Base-by-base conservation (phyloP, 2,888 invertebrate species). In the Pharmacophagus antenor region DNA sequence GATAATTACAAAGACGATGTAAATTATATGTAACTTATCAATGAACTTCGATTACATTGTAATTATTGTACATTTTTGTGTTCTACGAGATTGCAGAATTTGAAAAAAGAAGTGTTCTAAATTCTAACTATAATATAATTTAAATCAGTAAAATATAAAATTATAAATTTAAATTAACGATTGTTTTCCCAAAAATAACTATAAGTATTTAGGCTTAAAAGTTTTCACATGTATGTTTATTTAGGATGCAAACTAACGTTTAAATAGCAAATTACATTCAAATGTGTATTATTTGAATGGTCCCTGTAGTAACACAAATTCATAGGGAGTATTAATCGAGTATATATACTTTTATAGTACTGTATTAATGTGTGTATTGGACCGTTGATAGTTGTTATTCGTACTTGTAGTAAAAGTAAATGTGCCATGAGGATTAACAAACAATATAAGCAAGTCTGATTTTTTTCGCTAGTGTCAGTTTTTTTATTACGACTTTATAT, bases 361-460 rank as follows among this genome's bases (percentile, higher is more conserved):
- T 31, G 37, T 15, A 20, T 51, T 51, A 31, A 15, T 42, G 42
- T 15, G 15, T 42, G 17, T 17, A 17, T 17, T 8, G 42, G 17
- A 15, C 42, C 42, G 42, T 42, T 42, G 5, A 17, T 42, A 17
- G 17, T 18, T 46, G 20, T 21, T 46, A 42, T 10, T 27, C 44
- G 23, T 50, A 25, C n/a, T 21, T 21, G 12, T 54, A 55, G 27
- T 55, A 47, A 56, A 23, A 52, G 1, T 46, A 47, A 58, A 52
- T 12, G 55, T 60, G 60, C 60, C 60, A 60, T 56, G 17, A 47
- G 58, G 27, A 44, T 5, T 58, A 27, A 51, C 4, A 25, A 50
- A 50, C 44, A 49, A 20, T 48, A 42, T 50, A 27, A 15, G 21
- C 46, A 51, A 60, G 60, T 56, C 55, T 56, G 60, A 56, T 56